Evolutionary conservation across 2,888 invertebrate genomes (phyloP).

Genomic region (Noctua janthina): DNA sequence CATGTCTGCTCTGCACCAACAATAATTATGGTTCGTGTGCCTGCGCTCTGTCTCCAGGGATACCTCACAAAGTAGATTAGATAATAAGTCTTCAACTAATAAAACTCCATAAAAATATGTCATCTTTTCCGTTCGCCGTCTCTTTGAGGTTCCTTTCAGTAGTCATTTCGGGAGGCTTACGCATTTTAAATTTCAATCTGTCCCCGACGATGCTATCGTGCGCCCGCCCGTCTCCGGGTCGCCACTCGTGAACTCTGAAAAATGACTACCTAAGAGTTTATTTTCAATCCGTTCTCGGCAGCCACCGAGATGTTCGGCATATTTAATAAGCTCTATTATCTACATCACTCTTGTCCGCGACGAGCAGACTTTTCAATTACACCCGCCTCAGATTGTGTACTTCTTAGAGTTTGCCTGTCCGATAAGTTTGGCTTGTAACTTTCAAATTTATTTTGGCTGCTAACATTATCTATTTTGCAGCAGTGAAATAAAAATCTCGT

Average conservation of each 20-base stretch:
- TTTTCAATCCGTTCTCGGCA: constrained; percentile 82
- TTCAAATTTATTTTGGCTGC: constrained; percentile 13
- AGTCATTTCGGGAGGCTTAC: constrained; percentile 76
- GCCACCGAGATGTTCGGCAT: constrained; percentile 81
- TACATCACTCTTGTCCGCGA: constrained; percentile 76
- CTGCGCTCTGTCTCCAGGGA: not conserved
- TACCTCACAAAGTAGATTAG: constrained; percentile 43
- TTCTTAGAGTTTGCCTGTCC: constrained; percentile 61
- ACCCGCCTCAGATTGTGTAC: constrained; percentile 71
- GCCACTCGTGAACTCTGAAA: constrained; percentile 78
- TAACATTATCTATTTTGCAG: constrained; percentile 7
- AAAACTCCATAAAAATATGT: constrained; percentile 66
- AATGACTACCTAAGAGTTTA: constrained; percentile 83
- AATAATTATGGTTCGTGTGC: constrained; percentile 25
- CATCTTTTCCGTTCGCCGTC: constrained; percentile 71
- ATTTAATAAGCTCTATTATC: constrained; percentile 85
- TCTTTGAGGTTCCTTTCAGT: constrained; percentile 69
- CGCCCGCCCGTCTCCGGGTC: constrained; percentile 68
- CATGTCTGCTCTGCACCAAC: not conserved
- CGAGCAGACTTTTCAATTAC: constrained; percentile 84
- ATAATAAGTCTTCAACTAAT: constrained; percentile 60
- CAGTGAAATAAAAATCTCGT: constrained; percentile 39
- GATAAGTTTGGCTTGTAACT: constrained; percentile 30
- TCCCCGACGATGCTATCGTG: constrained; percentile 79
- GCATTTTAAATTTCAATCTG: constrained; percentile 81